phyloP scores from a whole-genome alignment of 2,888 invertebrate genomes.

The Dicyrtoma fusca region DNA sequence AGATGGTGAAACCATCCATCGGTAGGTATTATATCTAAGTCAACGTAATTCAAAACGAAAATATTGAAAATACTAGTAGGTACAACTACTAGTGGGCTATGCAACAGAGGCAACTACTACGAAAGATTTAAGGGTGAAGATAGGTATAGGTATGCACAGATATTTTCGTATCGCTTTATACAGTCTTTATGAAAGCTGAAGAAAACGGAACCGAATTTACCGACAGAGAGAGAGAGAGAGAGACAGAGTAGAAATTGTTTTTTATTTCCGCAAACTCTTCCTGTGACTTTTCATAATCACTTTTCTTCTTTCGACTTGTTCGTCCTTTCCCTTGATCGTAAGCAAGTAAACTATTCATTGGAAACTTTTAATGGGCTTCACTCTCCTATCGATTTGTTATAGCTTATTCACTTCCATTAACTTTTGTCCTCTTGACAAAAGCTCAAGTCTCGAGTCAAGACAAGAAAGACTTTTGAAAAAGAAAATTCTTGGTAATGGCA shows the following conservation, averaged over 20 bases:
- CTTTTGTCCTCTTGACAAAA: conserved; percentile 15
- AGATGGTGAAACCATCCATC: no score
- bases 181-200: background rate
- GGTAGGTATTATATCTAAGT: no score
- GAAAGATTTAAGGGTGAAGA: background rate
- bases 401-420: conserved; percentile 21
- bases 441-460: background rate
- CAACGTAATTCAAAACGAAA: no score
- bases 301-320: conserved; percentile 31
- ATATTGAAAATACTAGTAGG: no score
- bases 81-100: no score
- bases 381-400: conserved; percentile 21
- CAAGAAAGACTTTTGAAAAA: no score
- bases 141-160: no score
- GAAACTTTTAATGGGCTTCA: conserved; percentile 31
- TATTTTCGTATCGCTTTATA: no score
- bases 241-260: conserved; percentile 30
- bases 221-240: background rate
- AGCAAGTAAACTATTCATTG: conserved; percentile 24
- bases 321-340: conserved; percentile 9
- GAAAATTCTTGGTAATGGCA: no score
- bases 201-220: background rate
- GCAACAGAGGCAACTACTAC: background rate
- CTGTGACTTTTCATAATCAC: conserved; percentile 34
- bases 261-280: conserved; percentile 27